These are phyloP conservation scores for Lordiphosa mommai DNA, from an alignment of 1,140 invertebrate species.

Conservation along the genomic window DNA sequence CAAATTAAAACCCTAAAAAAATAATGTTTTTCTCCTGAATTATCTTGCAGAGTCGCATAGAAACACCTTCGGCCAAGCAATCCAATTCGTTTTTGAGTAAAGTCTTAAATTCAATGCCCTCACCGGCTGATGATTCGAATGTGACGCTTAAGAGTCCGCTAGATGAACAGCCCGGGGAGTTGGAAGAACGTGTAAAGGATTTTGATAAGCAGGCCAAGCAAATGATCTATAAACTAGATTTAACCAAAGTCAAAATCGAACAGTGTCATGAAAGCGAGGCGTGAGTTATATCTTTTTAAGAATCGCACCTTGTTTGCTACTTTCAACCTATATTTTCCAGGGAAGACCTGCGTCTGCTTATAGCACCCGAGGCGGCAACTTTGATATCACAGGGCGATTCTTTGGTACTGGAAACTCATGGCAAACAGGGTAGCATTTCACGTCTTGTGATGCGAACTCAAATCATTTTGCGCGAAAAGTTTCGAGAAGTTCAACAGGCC, in stretches of 20 bases:
- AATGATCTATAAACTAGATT: constrained; percentile 85
- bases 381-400: constrained; percentile 89
- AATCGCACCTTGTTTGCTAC: neutral
- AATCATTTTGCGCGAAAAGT: constrained; percentile 73
- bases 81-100: constrained; percentile 64
- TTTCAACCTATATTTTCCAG: constrained; percentile 11
- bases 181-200: constrained; percentile 76
- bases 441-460: constrained; percentile 71
- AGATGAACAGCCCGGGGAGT: constrained; percentile 21
- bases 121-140: constrained; percentile 64
- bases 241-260: constrained; percentile 85
- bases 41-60: constrained; percentile 66
- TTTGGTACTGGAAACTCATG: constrained; percentile 85
- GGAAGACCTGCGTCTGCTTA: constrained; percentile 68
- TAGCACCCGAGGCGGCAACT: constrained; percentile 89
- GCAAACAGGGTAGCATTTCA: constrained; percentile 69
- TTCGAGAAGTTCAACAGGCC: constrained; percentile 74
- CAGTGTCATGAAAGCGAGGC: constrained; percentile 83
- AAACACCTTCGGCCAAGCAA: constrained; percentile 68
- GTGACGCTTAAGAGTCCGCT: constrained; percentile 61
- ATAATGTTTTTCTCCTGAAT: neutral
- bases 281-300: constrained; percentile 63
- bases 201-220: constrained; percentile 83
- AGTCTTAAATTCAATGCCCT: constrained; percentile 54
- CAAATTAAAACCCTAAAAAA: neutral